A percentile compares a stretch with the other conserved stretches of the same genome.
Evolutionary conservation across 2,797 vertebrate species (phyloP).

Genomic region (Rhinella marina): DNA sequence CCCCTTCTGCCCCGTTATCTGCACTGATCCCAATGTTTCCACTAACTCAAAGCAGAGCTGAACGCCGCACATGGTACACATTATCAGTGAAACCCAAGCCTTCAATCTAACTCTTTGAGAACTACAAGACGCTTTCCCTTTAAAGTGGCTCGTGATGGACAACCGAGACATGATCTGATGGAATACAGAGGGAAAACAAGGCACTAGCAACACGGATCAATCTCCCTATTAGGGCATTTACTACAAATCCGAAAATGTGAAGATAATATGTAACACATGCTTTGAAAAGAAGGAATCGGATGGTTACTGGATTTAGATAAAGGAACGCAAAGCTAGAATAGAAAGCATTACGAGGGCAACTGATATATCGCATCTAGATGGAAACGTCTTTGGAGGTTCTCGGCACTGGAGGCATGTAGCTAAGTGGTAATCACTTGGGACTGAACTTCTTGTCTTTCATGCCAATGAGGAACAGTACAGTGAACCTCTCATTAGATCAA

Average conservation of each 20-base stretch:
- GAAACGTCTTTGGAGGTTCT: background rate
- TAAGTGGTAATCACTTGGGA: background rate
- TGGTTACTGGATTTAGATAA: background rate
- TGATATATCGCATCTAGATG: background rate
- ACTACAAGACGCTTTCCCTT: constrained; percentile 7
- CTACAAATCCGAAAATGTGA: background rate
- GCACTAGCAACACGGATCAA: background rate
- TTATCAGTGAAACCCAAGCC: constrained; percentile 16
- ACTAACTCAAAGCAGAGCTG: background rate
- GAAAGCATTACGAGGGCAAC: background rate
- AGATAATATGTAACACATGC: background rate
- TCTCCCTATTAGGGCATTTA: constrained; percentile 9
- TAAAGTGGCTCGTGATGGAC: constrained; percentile 26
- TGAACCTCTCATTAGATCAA: background rate
- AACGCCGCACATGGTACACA: constrained; percentile 26
- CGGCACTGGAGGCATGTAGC: background rate
- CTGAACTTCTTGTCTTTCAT: background rate
- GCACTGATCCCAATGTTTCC: background rate
- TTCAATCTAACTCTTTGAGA: constrained; percentile 2
- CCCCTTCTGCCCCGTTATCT: background rate
- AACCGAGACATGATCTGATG: constrained; percentile 15
- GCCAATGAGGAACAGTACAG: background rate
- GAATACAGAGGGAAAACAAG: background rate
- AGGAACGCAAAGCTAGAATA: background rate
- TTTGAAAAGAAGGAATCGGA: background rate